phyloP scores from a whole-genome alignment of 2,888 invertebrate genomes.

The Epinotia brunnichana region DNA sequence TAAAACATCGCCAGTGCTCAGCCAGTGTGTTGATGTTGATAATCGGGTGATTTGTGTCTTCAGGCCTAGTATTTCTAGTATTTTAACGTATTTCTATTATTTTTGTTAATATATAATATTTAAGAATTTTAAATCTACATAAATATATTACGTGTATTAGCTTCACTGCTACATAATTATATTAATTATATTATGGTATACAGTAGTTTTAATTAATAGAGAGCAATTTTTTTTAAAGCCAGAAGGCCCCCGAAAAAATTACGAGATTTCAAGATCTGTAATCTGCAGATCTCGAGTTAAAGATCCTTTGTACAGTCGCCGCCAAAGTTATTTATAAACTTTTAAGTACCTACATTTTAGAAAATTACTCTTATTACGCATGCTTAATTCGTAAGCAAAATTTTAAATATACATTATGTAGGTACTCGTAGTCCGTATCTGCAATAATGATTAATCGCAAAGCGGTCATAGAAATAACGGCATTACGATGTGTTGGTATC shows the following conservation, averaged over 20 bases:
- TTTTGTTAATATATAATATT: not conserved
- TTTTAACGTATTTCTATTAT: not conserved
- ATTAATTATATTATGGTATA: not conserved
- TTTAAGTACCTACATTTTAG: no score
- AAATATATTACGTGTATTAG: not conserved
- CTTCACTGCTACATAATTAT: not conserved
- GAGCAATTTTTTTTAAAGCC: no score
- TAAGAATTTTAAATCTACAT: not conserved
- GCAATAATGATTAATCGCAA: not conserved
- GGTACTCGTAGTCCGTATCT: not conserved
- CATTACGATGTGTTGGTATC: not conserved
- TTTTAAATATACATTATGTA: no score
- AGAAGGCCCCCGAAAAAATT: no score
- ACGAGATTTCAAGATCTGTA: no score
- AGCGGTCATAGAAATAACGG: not conserved
- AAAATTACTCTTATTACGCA: no score
- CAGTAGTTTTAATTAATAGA: not conserved
- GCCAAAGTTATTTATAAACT: no score
- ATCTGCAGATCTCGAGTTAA: no score
- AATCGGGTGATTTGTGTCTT: conserved; percentile 11
- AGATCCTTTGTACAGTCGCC: no score
- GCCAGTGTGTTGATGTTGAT: conserved; percentile 1
- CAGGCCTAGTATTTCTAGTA: not conserved
- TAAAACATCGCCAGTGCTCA: not conserved
- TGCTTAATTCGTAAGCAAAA: no score